Evolutionary conservation across 2,888 invertebrate genomes (phyloP).

Genomic region (Neria commutata): DNA sequence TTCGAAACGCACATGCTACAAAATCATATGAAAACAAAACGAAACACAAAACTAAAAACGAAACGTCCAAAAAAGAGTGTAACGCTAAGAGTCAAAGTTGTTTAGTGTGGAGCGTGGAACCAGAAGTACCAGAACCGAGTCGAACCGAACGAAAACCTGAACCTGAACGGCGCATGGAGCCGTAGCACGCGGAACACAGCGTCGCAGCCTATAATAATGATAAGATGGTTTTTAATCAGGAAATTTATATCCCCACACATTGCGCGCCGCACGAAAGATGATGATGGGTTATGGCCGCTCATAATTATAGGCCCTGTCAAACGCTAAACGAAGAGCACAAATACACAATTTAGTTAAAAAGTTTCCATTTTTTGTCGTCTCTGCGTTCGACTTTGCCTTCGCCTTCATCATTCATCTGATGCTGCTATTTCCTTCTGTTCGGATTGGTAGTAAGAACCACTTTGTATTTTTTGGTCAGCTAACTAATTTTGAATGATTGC

Average conservation of each 20-base stretch:
- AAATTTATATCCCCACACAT: constrained; percentile 58
- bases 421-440: neutral
- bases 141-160: neutral
- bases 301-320: constrained; percentile 62
- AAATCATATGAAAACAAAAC: constrained; percentile 1
- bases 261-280: constrained; percentile 28
- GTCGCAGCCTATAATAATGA: constrained; percentile 56
- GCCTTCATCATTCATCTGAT: constrained; percentile 5
- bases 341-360: constrained; percentile 25
- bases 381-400: neutral
- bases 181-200: constrained; percentile 2
- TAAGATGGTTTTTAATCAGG: constrained; percentile 62
- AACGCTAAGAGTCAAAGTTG: constrained; percentile 10
- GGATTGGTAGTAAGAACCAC: neutral
- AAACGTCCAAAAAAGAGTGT: constrained; percentile 7
- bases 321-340: constrained; percentile 52
- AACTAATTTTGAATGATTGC: no score
- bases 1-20: constrained; percentile 2
- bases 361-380: constrained; percentile 20
- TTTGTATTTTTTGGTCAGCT: no score
- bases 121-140: neutral
- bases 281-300: constrained; percentile 59
- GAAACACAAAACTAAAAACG: constrained; percentile 9
- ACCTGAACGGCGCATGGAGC: constrained; percentile 6
- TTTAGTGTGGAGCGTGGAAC: neutral